These are phyloP conservation scores for Sorex araneus DNA, from an alignment of 2,113 vertebrate species.

Conservation along the genomic window DNA sequence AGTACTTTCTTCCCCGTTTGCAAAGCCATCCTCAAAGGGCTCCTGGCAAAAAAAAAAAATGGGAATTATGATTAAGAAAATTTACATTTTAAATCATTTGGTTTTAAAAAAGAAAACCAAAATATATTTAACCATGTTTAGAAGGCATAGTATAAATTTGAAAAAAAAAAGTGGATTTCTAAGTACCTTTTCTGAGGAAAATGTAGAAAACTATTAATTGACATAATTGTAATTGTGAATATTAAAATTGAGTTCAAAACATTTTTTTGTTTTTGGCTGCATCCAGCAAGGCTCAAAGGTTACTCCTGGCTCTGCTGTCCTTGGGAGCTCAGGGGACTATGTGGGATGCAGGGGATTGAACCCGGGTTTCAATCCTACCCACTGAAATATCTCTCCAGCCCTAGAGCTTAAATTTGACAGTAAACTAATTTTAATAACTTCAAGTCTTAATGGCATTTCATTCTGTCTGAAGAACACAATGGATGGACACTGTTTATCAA, in stretches of 20 bases:
- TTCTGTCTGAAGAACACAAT: neutral
- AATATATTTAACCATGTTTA: conserved; percentile 24
- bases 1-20: conserved; percentile 96
- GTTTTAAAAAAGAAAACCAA: conserved; percentile 48
- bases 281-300: too few species aligned
- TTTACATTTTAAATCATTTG: conserved; percentile 32
- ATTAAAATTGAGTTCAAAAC: conserved; percentile 14
- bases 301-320: too few species aligned
- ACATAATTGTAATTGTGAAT: neutral
- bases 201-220: neutral
- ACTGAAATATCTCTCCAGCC: too few species aligned
- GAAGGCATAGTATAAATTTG: neutral
- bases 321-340: too few species aligned
- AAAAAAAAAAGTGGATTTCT: conserved; percentile 1
- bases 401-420: neutral
- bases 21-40: conserved; percentile 98
- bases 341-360: too few species aligned
- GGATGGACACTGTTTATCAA: neutral
- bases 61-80: conserved; percentile 56
- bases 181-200: conserved; percentile 49
- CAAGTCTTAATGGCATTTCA: neutral
- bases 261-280: neutral
- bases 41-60: conserved; percentile 89
- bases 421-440: conserved; percentile 48
- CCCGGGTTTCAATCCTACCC: too few species aligned